These are phyloP conservation scores for Blennius ocellaris DNA, from an alignment of 2,113 vertebrate genomes.

Conservation along the genomic window DNA sequence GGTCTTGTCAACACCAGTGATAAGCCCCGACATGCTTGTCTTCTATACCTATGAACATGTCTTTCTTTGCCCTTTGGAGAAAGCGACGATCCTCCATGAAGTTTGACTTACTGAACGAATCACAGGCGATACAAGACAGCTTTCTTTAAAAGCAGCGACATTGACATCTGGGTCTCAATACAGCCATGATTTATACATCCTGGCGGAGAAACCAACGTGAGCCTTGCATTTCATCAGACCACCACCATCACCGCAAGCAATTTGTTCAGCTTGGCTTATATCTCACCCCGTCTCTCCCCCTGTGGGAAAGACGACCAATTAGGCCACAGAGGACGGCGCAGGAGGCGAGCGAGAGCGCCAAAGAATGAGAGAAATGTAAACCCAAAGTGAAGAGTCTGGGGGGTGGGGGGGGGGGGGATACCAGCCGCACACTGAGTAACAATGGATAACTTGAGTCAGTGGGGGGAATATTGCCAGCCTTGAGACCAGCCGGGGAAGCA, in stretches of 20 bases:
- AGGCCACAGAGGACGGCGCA: slow-evolving; percentile 44
- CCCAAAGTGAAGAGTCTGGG: slow-evolving; percentile 53
- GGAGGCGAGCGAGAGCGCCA: slow-evolving; percentile 46
- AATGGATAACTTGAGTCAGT: slow-evolving; percentile 51
- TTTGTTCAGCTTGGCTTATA: slow-evolving; percentile 68
- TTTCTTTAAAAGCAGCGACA: slow-evolving; percentile 1
- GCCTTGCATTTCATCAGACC: slow-evolving; percentile 66
- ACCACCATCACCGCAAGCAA: slow-evolving; percentile 56
- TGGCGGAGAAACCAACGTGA: too few relatives aligned
- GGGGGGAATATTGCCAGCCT: slow-evolving; percentile 45
- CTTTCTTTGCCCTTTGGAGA: slow-evolving; percentile 2
- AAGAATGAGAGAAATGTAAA: slow-evolving; percentile 83
- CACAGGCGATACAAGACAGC: slow-evolving; percentile 3
- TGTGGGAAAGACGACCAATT: slow-evolving; percentile 66
- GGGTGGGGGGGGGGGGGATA: slow-evolving; percentile 50
- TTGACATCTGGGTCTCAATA: slow-evolving; percentile 47
- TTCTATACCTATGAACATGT: not conserved
- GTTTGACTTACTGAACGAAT: not conserved
- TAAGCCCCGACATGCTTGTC: slow-evolving; percentile 16
- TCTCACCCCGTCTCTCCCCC: slow-evolving; percentile 56
- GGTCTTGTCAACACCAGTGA: slow-evolving; percentile 26
- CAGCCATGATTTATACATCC: slow-evolving; percentile 24
- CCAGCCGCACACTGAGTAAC: slow-evolving; percentile 57
- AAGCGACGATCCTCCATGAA: slow-evolving; percentile 1
- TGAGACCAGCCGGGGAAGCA: slow-evolving; percentile 46